These are phyloP conservation scores for Teleogryllus occipitalis DNA, from an alignment of 1,140 invertebrate species.

Conservation along the genomic window DNA sequence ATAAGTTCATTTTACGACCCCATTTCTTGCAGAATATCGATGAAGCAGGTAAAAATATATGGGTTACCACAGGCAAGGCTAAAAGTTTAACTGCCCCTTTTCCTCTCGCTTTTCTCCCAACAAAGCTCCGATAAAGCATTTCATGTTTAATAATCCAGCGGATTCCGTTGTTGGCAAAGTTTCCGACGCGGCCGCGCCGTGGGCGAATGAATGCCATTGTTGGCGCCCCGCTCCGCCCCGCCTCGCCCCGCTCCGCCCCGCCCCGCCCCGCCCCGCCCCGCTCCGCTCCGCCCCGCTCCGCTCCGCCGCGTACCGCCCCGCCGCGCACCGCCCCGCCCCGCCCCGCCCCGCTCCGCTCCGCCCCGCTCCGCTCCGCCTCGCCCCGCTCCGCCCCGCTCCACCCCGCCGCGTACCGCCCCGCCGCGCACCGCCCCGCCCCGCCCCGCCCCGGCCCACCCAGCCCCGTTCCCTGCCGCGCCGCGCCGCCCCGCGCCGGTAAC, in stretches of 20 bases:
- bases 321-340: too few species aligned
- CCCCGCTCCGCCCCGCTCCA: too few species aligned
- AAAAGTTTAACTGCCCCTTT: background rate
- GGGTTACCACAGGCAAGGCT: background rate
- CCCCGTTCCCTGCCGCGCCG: too few species aligned
- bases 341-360: too few species aligned
- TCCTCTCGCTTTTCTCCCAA: background rate
- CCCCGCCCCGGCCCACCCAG: too few species aligned
- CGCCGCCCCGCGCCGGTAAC: background rate
- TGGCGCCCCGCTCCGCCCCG: background rate
- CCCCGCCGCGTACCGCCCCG: too few species aligned
- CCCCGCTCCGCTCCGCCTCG: background rate
- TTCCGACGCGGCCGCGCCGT: background rate
- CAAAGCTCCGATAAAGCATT: constrained; percentile 4
- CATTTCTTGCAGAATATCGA: background rate
- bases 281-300: too few species aligned
- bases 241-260: background rate
- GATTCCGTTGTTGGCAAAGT: background rate
- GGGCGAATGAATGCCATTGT: background rate
- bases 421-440: too few species aligned
- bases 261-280: too few species aligned
- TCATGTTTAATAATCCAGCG: constrained; percentile 1
- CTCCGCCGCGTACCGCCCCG: too few species aligned
- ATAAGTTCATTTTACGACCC: constrained; percentile 4
- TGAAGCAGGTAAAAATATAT: constrained; percentile 1